Evolutionary conservation across 2,888 invertebrate genomes (phyloP), one percentile per base, ranked within the genome.

Genomic region (Sepioteuthis lessoniana): DNA sequence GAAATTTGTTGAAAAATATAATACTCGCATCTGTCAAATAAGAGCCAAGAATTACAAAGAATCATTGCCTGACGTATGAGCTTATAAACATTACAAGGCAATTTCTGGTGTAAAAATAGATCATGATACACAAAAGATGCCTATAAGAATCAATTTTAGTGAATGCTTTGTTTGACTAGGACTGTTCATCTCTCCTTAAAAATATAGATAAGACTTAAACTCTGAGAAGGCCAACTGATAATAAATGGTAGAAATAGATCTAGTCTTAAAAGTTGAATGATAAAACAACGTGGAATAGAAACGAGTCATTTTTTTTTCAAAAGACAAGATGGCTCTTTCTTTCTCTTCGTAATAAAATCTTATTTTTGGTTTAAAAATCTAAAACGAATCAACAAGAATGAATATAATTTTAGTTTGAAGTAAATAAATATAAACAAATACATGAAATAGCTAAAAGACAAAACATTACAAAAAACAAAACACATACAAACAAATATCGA

Each of bases 31-130:
- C n/a, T 31, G 19, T 8, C 76, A 76, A 76, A 16, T n/a, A 76
- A 76, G 76, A 76, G 13, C n/a, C 76, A 76, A n/a, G 31, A 76
- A 76, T 76, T 31, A n/a, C 76, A 76, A 76, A 76, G n/a, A 76
- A 16, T 7, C n/a, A 76, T 76, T 13, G 76, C 21, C 55, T 55
- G 55, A 55, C 55, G 55, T 55, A 55, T 25, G 55, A 25, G 25
- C 31, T 76, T 76, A 76, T n/a, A 76, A 76, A 31, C 8, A n/a
- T 76, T n/a, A 31, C n/a, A 50, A 8, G 76, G 76, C 76, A 76
- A n/a, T n/a, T 76, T 76, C 76, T 76, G n/a, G 76, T 19, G n/a
- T 76, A n/a, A 76, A 76, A 76, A 76, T 76, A n/a, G 76, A 76
- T 76, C 5, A 76, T 76, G 76, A n/a, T 55, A 76, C 76, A 76